Conservation (phyloP, 35 echinoderm and acorn worm genomes). For the Lytechinus variegatus region DNA sequence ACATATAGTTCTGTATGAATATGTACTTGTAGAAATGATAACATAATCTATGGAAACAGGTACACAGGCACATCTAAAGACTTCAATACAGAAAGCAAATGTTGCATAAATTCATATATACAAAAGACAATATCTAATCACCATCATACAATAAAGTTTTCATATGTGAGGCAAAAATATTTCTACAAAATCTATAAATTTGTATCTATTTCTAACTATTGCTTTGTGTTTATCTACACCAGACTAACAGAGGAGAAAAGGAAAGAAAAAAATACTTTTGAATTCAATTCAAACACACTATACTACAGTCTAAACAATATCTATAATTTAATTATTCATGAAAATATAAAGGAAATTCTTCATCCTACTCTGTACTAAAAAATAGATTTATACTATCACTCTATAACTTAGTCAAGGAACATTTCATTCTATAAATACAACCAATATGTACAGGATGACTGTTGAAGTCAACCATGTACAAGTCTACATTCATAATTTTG, state of each 20-base stretch:
- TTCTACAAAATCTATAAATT: constrained; percentile 33
- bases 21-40: background rate
- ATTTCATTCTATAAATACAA: constrained; percentile 21
- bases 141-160: background rate
- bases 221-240: constrained; percentile 39
- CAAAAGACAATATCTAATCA: background rate
- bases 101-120: background rate
- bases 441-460: background rate
- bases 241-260: background rate
- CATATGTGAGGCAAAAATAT: constrained; percentile 46
- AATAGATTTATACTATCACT: constrained; percentile 45
- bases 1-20: background rate
- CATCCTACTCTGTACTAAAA: background rate
- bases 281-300: constrained; percentile 22
- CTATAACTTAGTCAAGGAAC: constrained; percentile 25
- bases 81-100: background rate
- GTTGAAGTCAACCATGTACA: background rate
- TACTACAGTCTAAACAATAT: constrained; percentile 34
- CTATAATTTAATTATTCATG: constrained; percentile 48
- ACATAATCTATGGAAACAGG: background rate
- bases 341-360: constrained; percentile 38
- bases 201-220: constrained; percentile 43
- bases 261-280: background rate
- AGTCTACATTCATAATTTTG: background rate
- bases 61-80: constrained; percentile 1